These are phyloP conservation scores for Mungos mungo DNA, from an alignment of 2,113 vertebrate species.

Conservation along the genomic window DNA sequence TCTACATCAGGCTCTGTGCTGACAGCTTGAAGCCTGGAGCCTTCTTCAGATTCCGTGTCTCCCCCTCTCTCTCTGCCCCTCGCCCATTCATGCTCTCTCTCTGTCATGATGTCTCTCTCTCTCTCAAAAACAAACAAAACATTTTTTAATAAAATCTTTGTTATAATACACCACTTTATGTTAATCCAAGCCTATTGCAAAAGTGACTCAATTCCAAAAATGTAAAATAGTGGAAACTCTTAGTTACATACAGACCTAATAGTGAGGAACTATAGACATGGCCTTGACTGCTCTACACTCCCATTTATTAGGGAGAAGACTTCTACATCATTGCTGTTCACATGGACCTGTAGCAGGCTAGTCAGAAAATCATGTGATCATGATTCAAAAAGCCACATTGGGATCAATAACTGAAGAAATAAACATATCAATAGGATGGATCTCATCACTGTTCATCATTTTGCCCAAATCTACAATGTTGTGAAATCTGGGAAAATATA, in stretches of 20 bases:
- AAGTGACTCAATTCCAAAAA: slow-evolving; percentile 1
- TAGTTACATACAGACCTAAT: neutral
- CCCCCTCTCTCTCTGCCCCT: too few relatives aligned
- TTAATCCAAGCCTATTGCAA: neutral
- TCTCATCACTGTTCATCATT: neutral
- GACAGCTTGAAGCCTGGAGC: too few relatives aligned
- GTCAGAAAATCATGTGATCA: neutral
- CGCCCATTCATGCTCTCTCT: too few relatives aligned
- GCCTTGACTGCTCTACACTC: neutral
- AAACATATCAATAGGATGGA: neutral
- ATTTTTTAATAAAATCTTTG: neutral
- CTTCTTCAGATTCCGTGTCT: too few relatives aligned
- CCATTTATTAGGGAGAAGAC: neutral
- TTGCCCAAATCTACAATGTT: neutral
- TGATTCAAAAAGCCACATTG: neutral
- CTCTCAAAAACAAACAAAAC: too few relatives aligned
- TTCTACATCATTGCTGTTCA: neutral
- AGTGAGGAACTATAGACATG: neutral
- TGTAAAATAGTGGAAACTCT: neutral
- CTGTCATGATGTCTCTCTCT: too few relatives aligned
- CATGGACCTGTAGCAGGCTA: too few relatives aligned
- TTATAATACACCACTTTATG: neutral
- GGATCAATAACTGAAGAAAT: neutral
- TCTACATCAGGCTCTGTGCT: too few relatives aligned
- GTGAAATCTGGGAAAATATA: neutral